A percentile compares a stretch with the other conserved stretches of the same genome.
phyloP scores from a whole-genome alignment of 2,888 invertebrate species.

The Chaitophorus viminalis region DNA sequence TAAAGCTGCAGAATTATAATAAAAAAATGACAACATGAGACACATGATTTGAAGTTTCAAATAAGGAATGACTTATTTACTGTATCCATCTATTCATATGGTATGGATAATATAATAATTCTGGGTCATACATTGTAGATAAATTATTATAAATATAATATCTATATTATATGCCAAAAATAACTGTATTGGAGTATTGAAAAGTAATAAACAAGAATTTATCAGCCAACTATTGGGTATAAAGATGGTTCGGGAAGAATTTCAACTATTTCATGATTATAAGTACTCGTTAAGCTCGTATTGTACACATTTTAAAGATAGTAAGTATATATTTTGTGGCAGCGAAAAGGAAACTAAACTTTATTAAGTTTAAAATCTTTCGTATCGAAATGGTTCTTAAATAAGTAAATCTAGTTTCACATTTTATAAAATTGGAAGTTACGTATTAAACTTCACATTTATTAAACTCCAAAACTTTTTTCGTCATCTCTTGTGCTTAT shows the following conservation, averaged over 20 bases:
- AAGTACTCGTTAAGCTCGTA: background rate
- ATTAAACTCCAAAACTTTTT: background rate
- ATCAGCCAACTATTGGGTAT: too few relatives aligned
- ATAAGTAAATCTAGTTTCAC: constrained; percentile 16
- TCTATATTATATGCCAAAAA: background rate
- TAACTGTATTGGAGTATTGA: background rate
- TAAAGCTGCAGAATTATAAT: background rate
- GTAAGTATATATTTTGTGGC: background rate
- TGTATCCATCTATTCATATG: too few relatives aligned
- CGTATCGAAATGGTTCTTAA: background rate
- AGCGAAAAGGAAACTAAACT: background rate
- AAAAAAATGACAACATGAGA: background rate
- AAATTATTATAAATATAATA: too few relatives aligned
- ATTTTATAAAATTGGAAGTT: constrained; percentile 8
- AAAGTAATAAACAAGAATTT: background rate
- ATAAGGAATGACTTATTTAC: too few relatives aligned
- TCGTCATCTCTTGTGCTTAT: background rate
- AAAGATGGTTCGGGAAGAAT: background rate
- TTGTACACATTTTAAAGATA: background rate
- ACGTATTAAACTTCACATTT: background rate
- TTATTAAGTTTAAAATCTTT: background rate
- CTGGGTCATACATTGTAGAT: too few relatives aligned
- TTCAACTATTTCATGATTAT: background rate
- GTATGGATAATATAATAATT: too few relatives aligned
- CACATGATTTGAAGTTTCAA: background rate